Percentiles rank a stretch among this genome's conserved stretches.
Evolutionary conservation across 2,888 invertebrate species (phyloP).

Genomic region (Erpobdella octoculata): DNA sequence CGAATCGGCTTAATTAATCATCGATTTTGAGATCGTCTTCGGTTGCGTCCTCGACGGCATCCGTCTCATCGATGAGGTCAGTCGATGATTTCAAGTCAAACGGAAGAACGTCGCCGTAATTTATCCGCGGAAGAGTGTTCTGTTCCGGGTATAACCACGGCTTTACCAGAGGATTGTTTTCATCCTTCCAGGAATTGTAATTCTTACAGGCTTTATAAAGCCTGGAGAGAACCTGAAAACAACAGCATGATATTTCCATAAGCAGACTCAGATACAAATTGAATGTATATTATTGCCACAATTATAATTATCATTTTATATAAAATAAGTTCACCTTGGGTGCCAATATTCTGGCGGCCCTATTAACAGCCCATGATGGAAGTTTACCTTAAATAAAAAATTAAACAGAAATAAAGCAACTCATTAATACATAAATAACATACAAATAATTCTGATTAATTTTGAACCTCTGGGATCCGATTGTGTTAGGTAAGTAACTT

Average conservation of each 20-base stretch:
- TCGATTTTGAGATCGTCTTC: background rate
- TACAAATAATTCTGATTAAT: too few species aligned
- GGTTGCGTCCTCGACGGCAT: slow-evolving; percentile 21
- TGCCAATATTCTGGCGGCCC: slow-evolving; percentile 74
- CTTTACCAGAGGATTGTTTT: slow-evolving; percentile 67
- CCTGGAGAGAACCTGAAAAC: slow-evolving; percentile 57
- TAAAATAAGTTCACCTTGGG: slow-evolving; percentile 60
- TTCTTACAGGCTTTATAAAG: slow-evolving; percentile 65
- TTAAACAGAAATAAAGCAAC: background rate
- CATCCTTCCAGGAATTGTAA: slow-evolving; percentile 73
- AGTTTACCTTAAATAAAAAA: slow-evolving; percentile 53
- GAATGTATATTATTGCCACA: background rate
- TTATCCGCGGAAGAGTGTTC: slow-evolving; percentile 58
- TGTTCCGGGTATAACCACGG: slow-evolving; percentile 84
- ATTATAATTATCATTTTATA: background rate
- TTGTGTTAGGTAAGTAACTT: slow-evolving; percentile 78
- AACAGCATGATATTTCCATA: background rate
- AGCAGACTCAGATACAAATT: background rate
- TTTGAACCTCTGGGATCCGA: slow-evolving; percentile 85
- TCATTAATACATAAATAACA: background rate
- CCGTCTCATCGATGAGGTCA: slow-evolving; percentile 31
- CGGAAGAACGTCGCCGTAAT: slow-evolving; percentile 13
- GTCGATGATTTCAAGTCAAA: slow-evolving; percentile 5
- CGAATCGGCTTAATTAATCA: background rate
- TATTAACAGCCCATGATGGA: slow-evolving; percentile 82